Percentiles rank a stretch among this genome's conserved stretches.
Conservation (phyloP, 1,140 invertebrate species). For the Drosophila prosaltans region DNA sequence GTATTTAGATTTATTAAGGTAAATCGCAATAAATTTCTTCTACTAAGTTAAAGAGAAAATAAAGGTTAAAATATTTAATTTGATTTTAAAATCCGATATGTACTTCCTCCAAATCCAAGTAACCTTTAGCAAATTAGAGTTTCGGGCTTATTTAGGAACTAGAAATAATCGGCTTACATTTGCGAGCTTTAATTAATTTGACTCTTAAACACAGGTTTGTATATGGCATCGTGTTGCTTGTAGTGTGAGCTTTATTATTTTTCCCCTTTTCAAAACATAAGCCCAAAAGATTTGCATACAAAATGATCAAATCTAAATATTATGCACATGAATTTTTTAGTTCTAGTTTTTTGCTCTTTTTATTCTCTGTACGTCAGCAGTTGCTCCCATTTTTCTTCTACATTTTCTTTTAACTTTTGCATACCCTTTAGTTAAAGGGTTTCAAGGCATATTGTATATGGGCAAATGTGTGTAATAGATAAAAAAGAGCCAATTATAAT, state of each 20-base stretch:
- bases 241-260: background rate
- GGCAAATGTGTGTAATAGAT: no score
- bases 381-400: conserved; percentile 14
- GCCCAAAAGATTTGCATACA: conserved; percentile 67
- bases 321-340: conserved; percentile 77
- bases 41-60: no score
- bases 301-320: conserved; percentile 74
- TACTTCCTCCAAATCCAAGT: no score
- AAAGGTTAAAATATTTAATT: no score
- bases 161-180: no score
- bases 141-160: no score
- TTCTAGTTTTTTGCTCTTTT: conserved; percentile 70
- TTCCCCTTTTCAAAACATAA: conserved; percentile 33
- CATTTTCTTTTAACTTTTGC: conserved; percentile 14
- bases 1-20: no score
- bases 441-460: conserved; percentile 9
- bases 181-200: background rate
- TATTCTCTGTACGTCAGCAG: conserved; percentile 22
- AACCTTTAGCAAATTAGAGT: no score
- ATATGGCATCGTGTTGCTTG: background rate
- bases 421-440: background rate
- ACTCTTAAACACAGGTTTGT: background rate
- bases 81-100: no score
- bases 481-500: no score
- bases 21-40: no score